phyloP scores from a whole-genome alignment of 1,140 invertebrate species.

The Cotesia vestalis region DNA sequence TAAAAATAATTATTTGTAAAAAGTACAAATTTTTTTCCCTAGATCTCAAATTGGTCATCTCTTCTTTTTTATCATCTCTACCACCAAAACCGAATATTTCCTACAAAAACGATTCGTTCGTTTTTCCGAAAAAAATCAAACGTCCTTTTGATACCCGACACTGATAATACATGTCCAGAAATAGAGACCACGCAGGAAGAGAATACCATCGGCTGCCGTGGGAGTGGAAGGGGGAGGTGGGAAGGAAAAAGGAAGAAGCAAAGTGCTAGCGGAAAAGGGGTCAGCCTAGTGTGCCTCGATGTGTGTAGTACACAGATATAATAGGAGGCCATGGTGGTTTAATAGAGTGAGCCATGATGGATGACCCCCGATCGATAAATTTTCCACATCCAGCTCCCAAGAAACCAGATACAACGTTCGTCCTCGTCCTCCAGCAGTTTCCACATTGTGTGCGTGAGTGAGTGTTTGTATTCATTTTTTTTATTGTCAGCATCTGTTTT shows the following conservation, averaged over 20 bases:
- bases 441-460: no score
- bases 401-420: no score
- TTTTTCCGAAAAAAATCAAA: no score
- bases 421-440: no score
- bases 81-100: no score
- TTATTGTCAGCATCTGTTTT: background rate
- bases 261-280: slow-evolving; percentile 51
- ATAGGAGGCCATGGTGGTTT: slow-evolving; percentile 47
- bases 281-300: slow-evolving; percentile 34
- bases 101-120: no score
- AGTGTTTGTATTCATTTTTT: background rate
- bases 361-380: slow-evolving; percentile 52
- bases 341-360: slow-evolving; percentile 56
- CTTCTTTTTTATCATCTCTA: no score
- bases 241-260: slow-evolving; percentile 44
- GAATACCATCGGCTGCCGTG: slow-evolving; percentile 12
- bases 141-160: slow-evolving; percentile 19
- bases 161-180: background rate
- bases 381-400: slow-evolving; percentile 35
- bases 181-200: background rate
- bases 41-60: no score
- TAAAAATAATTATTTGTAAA: no score
- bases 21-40: no score
- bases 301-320: slow-evolving; percentile 7
- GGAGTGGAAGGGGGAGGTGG: slow-evolving; percentile 20